Conservation (phyloP, 2,797 vertebrate genomes). For the Morus bassanus region DNA sequence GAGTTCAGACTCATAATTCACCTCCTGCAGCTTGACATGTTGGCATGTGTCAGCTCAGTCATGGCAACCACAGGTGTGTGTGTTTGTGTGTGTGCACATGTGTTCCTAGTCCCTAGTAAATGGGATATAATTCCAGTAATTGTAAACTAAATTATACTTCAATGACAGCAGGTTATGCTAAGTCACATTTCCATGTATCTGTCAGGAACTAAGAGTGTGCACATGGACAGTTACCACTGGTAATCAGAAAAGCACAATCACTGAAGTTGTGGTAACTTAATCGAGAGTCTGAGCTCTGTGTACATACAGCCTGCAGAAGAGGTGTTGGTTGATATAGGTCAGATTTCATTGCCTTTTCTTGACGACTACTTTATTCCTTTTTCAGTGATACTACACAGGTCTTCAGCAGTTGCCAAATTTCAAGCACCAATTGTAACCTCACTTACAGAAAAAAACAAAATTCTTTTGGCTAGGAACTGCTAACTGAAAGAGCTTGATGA, state of each 20-base stretch:
- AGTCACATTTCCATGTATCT: neutral
- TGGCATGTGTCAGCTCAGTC: neutral
- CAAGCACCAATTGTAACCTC: neutral
- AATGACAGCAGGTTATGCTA: neutral
- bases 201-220: neutral
- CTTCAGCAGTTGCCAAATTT: slow-evolving; percentile 15
- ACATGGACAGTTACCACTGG: neutral
- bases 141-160: neutral
- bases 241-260: neutral
- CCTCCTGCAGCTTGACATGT: neutral
- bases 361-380: neutral
- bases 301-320: neutral
- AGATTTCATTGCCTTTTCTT: neutral
- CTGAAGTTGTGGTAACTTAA: neutral
- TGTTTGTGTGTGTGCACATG: neutral
- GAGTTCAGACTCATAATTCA: neutral
- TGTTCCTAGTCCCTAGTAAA: neutral
- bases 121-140: neutral
- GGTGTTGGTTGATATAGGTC: neutral
- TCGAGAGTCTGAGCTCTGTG: neutral
- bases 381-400: slow-evolving; percentile 4
- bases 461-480: neutral
- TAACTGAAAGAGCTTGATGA: neutral
- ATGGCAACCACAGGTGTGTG: fast-evolving
- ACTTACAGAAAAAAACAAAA: neutral